phyloP scores from a whole-genome alignment of 2,888 invertebrate species.

The Zelleria hepariella region DNA sequence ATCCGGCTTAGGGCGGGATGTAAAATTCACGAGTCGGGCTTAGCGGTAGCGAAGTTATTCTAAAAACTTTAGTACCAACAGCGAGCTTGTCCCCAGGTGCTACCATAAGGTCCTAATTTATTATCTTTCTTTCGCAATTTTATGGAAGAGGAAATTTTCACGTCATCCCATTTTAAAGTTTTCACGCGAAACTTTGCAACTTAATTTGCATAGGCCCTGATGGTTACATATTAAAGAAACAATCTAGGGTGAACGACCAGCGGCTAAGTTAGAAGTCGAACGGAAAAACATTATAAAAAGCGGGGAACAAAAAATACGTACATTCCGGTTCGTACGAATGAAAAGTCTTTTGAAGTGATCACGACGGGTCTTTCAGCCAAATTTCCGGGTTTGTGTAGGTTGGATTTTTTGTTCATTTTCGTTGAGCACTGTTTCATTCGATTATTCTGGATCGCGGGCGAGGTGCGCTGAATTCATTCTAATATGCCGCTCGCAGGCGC shows the following conservation, averaged over 20 bases:
- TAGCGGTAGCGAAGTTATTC: slow-evolving; percentile 3
- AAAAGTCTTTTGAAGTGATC: slow-evolving; percentile 1
- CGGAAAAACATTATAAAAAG: neutral
- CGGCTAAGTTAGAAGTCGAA: neutral
- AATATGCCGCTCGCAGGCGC: neutral
- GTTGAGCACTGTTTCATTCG: neutral
- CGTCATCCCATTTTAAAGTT: slow-evolving; percentile 1
- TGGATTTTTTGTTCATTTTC: neutral
- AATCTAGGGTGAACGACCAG: too few relatives aligned
- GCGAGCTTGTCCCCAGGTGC: slow-evolving; percentile 11
- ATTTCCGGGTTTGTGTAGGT: neutral
- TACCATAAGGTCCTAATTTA: slow-evolving; percentile 9
- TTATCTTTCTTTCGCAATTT: slow-evolving; percentile 11
- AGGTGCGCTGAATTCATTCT: neutral
- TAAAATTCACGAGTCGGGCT: slow-evolving; percentile 7
- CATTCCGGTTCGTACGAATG: neutral
- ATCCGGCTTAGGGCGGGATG: neutral
- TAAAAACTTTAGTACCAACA: slow-evolving; percentile 11
- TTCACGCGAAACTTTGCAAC: neutral
- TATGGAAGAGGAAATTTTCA: slow-evolving; percentile 7
- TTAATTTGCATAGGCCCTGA: neutral
- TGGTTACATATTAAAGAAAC: neutral
- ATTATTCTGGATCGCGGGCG: neutral
- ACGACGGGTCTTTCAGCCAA: neutral
- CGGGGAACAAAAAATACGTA: neutral